phyloP scores from a whole-genome alignment of 1,140 invertebrate genomes.

The Nasonia longicornis region DNA sequence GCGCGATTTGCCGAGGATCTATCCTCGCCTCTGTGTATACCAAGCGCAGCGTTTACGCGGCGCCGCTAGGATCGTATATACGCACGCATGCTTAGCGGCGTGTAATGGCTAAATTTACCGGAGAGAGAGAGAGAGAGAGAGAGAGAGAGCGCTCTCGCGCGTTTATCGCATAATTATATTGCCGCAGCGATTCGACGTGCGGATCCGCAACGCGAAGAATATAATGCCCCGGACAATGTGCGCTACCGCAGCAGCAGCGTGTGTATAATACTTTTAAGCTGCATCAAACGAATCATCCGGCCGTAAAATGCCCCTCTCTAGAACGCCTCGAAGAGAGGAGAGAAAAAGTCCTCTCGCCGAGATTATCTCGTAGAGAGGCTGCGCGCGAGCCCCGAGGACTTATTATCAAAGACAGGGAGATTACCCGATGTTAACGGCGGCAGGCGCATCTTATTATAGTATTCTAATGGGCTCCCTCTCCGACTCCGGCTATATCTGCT shows the following conservation, averaged over 20 bases:
- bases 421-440: conserved; percentile 42
- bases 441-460: conserved; percentile 43
- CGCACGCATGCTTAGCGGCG: not conserved
- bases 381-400: conserved; percentile 14
- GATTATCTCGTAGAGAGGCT: conserved; percentile 42
- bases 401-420: conserved; percentile 44
- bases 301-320: conserved; percentile 34
- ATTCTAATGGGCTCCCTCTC: conserved; percentile 38
- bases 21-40: conserved; percentile 2
- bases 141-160: not conserved
- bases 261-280: not conserved
- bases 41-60: not conserved
- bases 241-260: not conserved
- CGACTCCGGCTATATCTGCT: conserved; percentile 6
- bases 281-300: conserved; percentile 22
- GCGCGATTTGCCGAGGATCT: conserved; percentile 33
- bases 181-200: conserved; percentile 28
- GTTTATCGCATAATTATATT: conserved; percentile 44
- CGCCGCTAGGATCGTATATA: not conserved
- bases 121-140: too few species aligned
- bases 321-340: not conserved
- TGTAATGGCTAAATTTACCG: conserved; percentile 43
- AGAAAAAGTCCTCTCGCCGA: not conserved
- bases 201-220: conserved; percentile 16
- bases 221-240: conserved; percentile 26